Conservation (phyloP, 2,113 vertebrate species). For the Arothron firmamentum region DNA sequence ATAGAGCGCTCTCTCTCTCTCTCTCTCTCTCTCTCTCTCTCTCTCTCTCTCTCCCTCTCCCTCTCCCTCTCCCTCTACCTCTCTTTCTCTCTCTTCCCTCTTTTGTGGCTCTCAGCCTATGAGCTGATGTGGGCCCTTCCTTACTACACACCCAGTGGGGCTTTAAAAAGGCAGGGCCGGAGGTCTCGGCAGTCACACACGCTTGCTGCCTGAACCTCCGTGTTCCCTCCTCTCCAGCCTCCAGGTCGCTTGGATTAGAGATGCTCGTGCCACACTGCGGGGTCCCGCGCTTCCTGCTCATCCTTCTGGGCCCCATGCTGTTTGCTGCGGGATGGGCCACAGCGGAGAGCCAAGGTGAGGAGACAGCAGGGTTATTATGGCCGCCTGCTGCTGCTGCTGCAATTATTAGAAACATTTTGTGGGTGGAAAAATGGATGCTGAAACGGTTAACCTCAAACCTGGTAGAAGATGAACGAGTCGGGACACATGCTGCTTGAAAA, state of each 20-base stretch:
- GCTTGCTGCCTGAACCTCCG: conserved; percentile 28
- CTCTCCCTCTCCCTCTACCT: conserved; percentile 30
- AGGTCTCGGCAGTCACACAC: conserved; percentile 66
- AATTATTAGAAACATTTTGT: conserved; percentile 55
- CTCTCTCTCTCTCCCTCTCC: conserved; percentile 50
- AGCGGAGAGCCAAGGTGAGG: conserved; percentile 69
- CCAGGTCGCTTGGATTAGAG: conserved; percentile 46
- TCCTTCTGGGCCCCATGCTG: conserved; percentile 57
- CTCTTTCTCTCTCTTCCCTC: conserved; percentile 51
- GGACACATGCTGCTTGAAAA: conserved; percentile 23
- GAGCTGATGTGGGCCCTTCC: conserved; percentile 69
- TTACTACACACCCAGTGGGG: conserved; percentile 71
- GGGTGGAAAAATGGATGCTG: conserved; percentile 40
- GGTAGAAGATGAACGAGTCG: conserved; percentile 21
- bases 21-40: conserved; percentile 15
- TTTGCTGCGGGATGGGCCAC: conserved; percentile 33
- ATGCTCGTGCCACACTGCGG: conserved; percentile 46
- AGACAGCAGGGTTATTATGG: conserved; percentile 43
- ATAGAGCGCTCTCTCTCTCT: conserved; percentile 5
- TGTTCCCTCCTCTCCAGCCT: conserved; percentile 28
- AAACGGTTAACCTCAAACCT: conserved; percentile 47
- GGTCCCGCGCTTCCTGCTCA: conserved; percentile 39
- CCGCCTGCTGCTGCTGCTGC: conserved; percentile 19
- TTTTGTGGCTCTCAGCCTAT: conserved; percentile 69
- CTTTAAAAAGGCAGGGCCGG: conserved; percentile 74